Evolutionary conservation across 1,140 invertebrate genomes (phyloP).

Genomic region (Chrysomallon squamiferum): DNA sequence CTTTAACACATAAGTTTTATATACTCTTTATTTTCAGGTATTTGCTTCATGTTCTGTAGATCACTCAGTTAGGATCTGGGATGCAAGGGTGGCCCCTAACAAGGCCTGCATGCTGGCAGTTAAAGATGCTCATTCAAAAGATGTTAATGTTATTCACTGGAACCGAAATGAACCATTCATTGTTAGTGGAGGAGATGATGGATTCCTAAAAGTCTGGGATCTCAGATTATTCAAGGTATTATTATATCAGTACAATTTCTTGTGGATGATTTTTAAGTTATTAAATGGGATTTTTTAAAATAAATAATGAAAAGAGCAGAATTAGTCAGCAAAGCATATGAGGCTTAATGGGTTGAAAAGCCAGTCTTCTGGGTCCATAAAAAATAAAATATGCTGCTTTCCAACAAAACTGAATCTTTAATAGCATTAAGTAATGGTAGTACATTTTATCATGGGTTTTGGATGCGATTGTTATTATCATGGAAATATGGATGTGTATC

Average conservation of each 20-base stretch:
- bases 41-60: conserved; percentile 96
- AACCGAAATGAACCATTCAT: conserved; percentile 88
- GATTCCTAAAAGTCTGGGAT: conserved; percentile 94
- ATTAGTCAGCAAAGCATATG: too few relatives aligned
- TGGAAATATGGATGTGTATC: too few relatives aligned
- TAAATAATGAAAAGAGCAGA: too few relatives aligned
- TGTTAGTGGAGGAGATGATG: conserved; percentile 91
- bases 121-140: conserved; percentile 84
- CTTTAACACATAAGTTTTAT: too few relatives aligned
- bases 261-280: background rate
- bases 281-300: background rate
- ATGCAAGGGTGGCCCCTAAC: conserved; percentile 80
- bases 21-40: conserved; percentile 65
- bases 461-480: too few relatives aligned
- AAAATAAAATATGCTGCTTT: too few relatives aligned
- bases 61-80: conserved; percentile 74
- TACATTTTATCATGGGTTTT: too few relatives aligned
- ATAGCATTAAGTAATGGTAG: too few relatives aligned
- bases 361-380: too few relatives aligned
- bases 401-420: too few relatives aligned
- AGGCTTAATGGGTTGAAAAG: too few relatives aligned
- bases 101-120: conserved; percentile 94
- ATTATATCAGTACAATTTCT: background rate
- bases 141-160: conserved; percentile 99
- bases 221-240: conserved; percentile 81